These are phyloP conservation scores for Oreonectes daqikongensis DNA, from an alignment of 2,797 vertebrate species.

Conservation along the genomic window DNA sequence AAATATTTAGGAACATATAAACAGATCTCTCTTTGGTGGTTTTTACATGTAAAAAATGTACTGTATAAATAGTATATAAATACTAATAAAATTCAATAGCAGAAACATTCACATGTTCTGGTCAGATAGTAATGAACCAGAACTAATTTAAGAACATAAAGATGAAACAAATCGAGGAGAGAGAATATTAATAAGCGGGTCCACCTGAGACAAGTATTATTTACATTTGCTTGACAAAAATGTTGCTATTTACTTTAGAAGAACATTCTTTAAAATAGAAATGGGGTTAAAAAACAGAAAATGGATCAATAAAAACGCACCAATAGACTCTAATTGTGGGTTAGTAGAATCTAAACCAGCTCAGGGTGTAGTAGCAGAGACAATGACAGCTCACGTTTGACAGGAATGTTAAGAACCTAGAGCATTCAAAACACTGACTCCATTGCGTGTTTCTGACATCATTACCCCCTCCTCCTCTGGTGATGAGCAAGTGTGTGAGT, in stretches of 20 bases:
- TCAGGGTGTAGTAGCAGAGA: slow-evolving; percentile 21
- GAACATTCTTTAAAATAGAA: slow-evolving; percentile 11
- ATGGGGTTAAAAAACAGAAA: background rate
- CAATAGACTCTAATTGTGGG: background rate
- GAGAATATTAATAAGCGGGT: no score
- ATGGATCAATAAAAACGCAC: background rate
- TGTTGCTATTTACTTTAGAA: background rate
- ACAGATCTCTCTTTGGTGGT: no score
- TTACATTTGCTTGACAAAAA: background rate
- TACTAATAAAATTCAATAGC: no score
- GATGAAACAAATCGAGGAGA: no score
- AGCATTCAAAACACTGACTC: slow-evolving; percentile 13
- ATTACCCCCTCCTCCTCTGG: slow-evolving; percentile 4
- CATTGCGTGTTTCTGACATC: slow-evolving; percentile 13
- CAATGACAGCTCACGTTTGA: slow-evolving; percentile 24
- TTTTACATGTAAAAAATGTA: no score
- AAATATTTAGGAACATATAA: no score
- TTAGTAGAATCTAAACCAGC: slow-evolving; percentile 16
- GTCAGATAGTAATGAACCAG: no score
- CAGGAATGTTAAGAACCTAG: slow-evolving; percentile 31
- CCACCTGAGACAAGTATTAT: background rate
- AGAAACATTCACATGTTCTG: no score
- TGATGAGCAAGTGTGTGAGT: slow-evolving; percentile 34
- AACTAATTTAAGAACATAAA: no score
- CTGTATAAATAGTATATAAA: no score